These are phyloP conservation scores for Drosophila nannoptera DNA, from an alignment of 1,140 invertebrate species.

Conservation along the genomic window DNA sequence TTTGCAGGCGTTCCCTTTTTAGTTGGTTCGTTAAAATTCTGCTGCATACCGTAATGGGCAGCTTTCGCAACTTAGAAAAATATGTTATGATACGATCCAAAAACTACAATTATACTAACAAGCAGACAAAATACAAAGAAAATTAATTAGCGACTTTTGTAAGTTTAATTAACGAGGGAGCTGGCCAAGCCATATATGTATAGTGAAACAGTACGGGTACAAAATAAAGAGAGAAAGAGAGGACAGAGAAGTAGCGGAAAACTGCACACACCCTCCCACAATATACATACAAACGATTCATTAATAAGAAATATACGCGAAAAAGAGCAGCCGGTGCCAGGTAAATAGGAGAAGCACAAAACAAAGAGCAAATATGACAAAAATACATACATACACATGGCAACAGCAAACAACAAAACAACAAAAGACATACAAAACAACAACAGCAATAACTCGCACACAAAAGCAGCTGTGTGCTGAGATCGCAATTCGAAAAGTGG, in stretches of 20 bases:
- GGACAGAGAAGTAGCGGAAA: not conserved
- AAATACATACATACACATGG: conserved; percentile 9
- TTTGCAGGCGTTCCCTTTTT: conserved; percentile 32
- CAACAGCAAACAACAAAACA: conserved; percentile 28
- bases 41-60: conserved; percentile 70
- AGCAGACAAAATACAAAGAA: conserved; percentile 45
- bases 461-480: conserved; percentile 29
- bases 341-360: conserved; percentile 48
- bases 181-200: conserved; percentile 33
- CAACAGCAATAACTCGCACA: conserved; percentile 46
- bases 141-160: conserved; percentile 55
- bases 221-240: conserved; percentile 1
- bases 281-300: conserved; percentile 37
- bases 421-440: conserved; percentile 57
- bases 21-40: conserved; percentile 47
- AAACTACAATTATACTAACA: conserved; percentile 9
- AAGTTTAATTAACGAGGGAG: conserved; percentile 65
- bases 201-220: not conserved
- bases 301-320: conserved; percentile 56
- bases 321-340: conserved; percentile 61
- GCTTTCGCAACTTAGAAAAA: conserved; percentile 19
- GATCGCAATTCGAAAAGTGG: conserved; percentile 57
- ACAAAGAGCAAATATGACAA: conserved; percentile 8
- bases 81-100: conserved; percentile 27
- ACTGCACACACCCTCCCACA: conserved; percentile 41